Base-by-base conservation (phyloP, 2,888 invertebrate species). In the Pteria penguin region DNA sequence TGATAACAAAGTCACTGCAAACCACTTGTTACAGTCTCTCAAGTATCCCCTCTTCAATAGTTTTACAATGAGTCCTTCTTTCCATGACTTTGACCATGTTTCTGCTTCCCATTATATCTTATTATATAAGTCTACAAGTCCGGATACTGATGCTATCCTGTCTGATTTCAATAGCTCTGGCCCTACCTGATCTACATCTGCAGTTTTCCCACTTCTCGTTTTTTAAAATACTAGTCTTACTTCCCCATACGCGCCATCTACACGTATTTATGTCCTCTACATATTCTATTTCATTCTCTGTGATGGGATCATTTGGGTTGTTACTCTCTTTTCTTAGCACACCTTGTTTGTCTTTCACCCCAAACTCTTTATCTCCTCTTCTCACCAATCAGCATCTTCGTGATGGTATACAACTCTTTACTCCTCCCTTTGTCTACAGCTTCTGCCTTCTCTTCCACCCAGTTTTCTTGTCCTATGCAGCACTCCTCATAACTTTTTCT, bases 291-390 rank as follows among this genome's bases (percentile, higher is more conserved):
- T n/a, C n/a, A n/a, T n/a, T n/a, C n/a, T n/a, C n/a, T n/a, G n/a
- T n/a, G n/a, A n/a, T n/a, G n/a, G n/a, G n/a, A n/a, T n/a, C n/a
- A 22, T 27, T 60, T 29, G 62, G 62, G 33, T 32, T 4, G 33
- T n/a, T 3, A 5, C 31, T 62, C 32, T 8, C 2, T 62, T 29
- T 32, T 32, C 11, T 62, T 26, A 62, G 32, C 27, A n/a, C 62
- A n/a, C 32, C 62, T 62, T 62, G 26, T 62, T 62, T 62, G 32
- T 27, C 33, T 32, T 62, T 62, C 27, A 62, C 62, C 27, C 32
- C 31, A 24, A 11, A 22, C n/a, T 22, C n/a, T n/a, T 32, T 62
- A 33, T 27, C 62, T 62, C 62, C 27, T 32, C n/a, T 22, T 62
- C 22, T 62, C 32, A 62, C 32, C 62, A 4, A 33, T 31, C 14